Percentiles rank a stretch among this genome's conserved stretches.
Conservation (phyloP, 1,140 invertebrate species). For the Zaprionus camerounensis region DNA sequence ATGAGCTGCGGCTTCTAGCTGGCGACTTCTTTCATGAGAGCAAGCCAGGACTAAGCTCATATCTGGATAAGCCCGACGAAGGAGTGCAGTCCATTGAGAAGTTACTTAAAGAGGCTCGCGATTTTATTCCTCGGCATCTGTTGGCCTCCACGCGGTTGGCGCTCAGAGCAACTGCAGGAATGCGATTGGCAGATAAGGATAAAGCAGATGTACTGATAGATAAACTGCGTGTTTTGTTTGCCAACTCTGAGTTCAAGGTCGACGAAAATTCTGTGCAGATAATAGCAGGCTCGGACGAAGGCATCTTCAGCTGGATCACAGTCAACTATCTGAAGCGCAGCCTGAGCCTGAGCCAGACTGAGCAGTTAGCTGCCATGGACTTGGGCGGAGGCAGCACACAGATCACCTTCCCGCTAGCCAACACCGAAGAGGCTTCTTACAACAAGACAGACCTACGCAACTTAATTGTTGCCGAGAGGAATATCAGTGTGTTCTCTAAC, state of each 20-base stretch:
- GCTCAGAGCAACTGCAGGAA: not conserved
- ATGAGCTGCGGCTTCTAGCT: not conserved
- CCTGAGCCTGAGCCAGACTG: not conserved
- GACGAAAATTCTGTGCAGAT: not conserved
- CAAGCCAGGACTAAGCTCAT: not conserved
- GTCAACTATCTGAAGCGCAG: not conserved
- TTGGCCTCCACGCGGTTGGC: not conserved
- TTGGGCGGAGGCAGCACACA: slow-evolving; percentile 4
- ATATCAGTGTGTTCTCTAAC: not conserved
- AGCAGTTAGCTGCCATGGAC: not conserved
- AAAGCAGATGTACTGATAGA: not conserved
- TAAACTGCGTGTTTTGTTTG: not conserved
- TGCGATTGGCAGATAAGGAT: not conserved
- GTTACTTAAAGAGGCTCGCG: not conserved
- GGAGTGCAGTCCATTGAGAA: not conserved
- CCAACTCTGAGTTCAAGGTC: not conserved
- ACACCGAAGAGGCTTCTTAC: not conserved
- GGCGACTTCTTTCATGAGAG: not conserved
- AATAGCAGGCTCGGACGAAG: not conserved
- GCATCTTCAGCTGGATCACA: slow-evolving; percentile 1
- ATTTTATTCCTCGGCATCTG: not conserved
- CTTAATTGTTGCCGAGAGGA: not conserved
- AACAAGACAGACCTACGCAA: not conserved
- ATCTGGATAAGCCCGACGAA: not conserved
- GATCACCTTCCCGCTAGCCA: not conserved